Conservation (phyloP, 2,113 vertebrate species). For the Ramphastos sulfuratus region DNA sequence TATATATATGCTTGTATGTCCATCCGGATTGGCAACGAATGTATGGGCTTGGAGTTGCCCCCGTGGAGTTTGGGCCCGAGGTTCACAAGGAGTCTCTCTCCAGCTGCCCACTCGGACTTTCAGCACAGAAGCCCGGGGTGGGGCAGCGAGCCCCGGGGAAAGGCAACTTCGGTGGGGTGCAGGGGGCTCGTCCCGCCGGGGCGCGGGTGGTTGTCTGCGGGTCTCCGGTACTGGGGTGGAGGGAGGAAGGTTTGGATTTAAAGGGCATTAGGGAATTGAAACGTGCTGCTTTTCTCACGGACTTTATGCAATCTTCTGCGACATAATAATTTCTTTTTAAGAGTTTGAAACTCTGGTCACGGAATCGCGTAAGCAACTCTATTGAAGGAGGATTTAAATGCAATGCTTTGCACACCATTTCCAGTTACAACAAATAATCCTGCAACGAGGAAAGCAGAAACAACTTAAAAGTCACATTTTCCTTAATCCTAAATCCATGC, state of each 20-base stretch:
- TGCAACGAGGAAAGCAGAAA: slow-evolving; percentile 76
- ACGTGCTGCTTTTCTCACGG: neutral
- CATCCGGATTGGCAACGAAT: neutral
- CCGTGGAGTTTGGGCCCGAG: neutral
- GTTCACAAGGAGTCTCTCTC: neutral
- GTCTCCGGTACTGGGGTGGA: neutral
- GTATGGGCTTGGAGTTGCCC: neutral
- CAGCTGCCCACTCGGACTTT: neutral
- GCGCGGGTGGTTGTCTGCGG: neutral
- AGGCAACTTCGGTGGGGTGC: neutral
- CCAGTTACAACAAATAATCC: slow-evolving; percentile 76
- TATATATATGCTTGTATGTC: neutral
- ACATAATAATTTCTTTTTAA: slow-evolving; percentile 19
- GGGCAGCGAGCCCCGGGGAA: neutral
- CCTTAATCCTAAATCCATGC: slow-evolving; percentile 80
- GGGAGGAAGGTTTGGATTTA: neutral
- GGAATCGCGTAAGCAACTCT: slow-evolving; percentile 57
- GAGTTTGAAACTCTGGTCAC: slow-evolving; percentile 58
- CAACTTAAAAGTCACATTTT: slow-evolving; percentile 84
- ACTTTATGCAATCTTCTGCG: neutral
- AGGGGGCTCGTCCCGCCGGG: neutral
- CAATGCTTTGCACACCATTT: slow-evolving; percentile 73
- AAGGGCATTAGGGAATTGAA: neutral
- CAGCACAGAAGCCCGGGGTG: neutral
- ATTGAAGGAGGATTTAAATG: slow-evolving; percentile 74